Conservation (phyloP, 2,113 vertebrate genomes). For the Dascyllus trimaculatus region DNA sequence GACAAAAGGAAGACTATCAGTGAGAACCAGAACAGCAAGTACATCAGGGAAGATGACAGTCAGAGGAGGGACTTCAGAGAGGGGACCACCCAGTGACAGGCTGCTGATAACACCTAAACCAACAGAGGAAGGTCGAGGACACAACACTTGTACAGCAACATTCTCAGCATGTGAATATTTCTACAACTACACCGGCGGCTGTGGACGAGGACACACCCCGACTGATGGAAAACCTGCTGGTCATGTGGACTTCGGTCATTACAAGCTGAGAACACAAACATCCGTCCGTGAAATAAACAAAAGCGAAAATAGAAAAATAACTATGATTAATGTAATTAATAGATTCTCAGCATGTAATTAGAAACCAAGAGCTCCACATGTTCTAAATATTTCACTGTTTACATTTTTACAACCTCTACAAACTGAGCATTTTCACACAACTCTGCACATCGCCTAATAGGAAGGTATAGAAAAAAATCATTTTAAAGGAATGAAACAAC, state of each 20-base stretch:
- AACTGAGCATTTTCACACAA: too few species aligned
- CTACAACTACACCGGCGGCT: background rate
- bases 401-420: too few species aligned
- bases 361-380: too few species aligned
- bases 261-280: background rate
- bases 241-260: background rate
- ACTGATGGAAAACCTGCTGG: slow-evolving; percentile 6
- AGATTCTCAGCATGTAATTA: too few species aligned
- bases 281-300: too few species aligned
- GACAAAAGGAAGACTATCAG: background rate
- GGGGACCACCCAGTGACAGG: background rate
- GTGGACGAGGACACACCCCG: background rate
- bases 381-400: too few species aligned
- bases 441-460: too few species aligned
- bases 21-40: background rate
- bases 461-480: too few species aligned
- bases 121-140: background rate
- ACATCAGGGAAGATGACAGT: background rate
- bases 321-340: too few species aligned
- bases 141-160: background rate
- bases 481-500: too few species aligned
- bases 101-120: background rate
- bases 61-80: background rate
- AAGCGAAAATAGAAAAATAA: too few species aligned
- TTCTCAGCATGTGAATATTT: background rate